A percentile compares a stretch with the other conserved stretches of the same genome.
Evolutionary conservation across 2,888 invertebrate genomes (phyloP).

Genomic region (Tachina grossa): DNA sequence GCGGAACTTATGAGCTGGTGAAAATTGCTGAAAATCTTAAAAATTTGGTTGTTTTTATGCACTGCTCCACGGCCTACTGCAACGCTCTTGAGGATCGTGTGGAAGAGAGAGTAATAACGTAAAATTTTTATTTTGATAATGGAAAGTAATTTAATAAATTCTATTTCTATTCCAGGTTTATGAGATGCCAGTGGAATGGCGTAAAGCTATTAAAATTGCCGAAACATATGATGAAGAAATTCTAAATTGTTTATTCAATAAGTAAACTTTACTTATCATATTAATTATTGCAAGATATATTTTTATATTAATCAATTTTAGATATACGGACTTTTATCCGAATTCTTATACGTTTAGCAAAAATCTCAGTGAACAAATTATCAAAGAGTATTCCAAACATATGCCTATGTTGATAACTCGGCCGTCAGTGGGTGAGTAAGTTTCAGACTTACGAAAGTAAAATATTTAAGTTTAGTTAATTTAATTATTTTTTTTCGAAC

Average conservation of each 20-base stretch:
- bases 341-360: slow-evolving; percentile 96
- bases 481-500: too few relatives aligned
- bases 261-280: slow-evolving; percentile 32
- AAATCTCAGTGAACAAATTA: slow-evolving; percentile 90
- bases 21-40: too few relatives aligned
- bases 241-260: slow-evolving; percentile 60
- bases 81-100: slow-evolving; percentile 89
- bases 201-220: slow-evolving; percentile 86
- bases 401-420: slow-evolving; percentile 90
- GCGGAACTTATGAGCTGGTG: too few relatives aligned
- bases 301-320: slow-evolving; percentile 74
- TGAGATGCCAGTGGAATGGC: slow-evolving; percentile 86
- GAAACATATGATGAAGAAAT: slow-evolving; percentile 85
- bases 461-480: too few relatives aligned
- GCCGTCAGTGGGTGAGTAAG: slow-evolving; percentile 85
- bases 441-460: too few relatives aligned
- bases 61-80: slow-evolving; percentile 94
- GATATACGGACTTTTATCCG: slow-evolving; percentile 86
- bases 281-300: background rate
- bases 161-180: slow-evolving; percentile 74
- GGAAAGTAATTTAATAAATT: too few relatives aligned
- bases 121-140: too few relatives aligned
- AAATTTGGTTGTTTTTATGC: slow-evolving; percentile 85
- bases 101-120: slow-evolving; percentile 84
- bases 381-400: slow-evolving; percentile 85